Evolutionary conservation across 2,113 vertebrate species (phyloP), one percentile per base, ranked within the genome.

Genomic region (Leuciscus idus): DNA sequence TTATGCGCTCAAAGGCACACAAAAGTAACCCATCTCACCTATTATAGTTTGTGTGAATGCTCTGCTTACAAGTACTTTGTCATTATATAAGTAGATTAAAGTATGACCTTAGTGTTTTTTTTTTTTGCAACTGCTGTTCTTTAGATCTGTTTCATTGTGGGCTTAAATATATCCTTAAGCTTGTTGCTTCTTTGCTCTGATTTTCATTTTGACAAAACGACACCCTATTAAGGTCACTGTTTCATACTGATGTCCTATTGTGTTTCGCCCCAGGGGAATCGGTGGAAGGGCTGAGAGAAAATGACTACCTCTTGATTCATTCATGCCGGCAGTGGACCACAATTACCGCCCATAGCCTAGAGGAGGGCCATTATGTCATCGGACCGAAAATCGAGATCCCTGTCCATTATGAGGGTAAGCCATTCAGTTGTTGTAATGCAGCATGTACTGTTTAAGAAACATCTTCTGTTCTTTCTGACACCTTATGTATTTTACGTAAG

Each of bases 301-400:
- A 96, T 1, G 98, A 99, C 93, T 97, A 96, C 93, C 96, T 99
- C 94, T 96, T 99, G 93, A 95, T 99, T 91, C 98, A 99, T 93
- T 99, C 98, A 0, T 98, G 98, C 85, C 97, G 98, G 39, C 98
- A 99, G 92, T 99, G 98, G 98, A 99, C 98, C 36, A 99, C 98
- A 59, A 98, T 99, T 87, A 99, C 98, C 86, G 98, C 98, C 91
- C 98, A 99, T 90, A 99, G 98, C 92, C 94, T 99, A 89, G 98
- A 99, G 91, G 98, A 99, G 89, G 98, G 98, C 80, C 98, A 99
- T 93, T 99, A 99, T 59, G 98, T 99, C 93, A 99, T 99, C 73
- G 98, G 98, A 88, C 98, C 98, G 83, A 99, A 99, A 95, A 99
- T 99, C 92, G 98, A 99, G 94, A 99, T 99, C 91, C 98, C 98